Evolutionary conservation across 2,888 invertebrate species (phyloP), one percentile per base, ranked within the genome.

Genomic region (Papilio gigon): DNA sequence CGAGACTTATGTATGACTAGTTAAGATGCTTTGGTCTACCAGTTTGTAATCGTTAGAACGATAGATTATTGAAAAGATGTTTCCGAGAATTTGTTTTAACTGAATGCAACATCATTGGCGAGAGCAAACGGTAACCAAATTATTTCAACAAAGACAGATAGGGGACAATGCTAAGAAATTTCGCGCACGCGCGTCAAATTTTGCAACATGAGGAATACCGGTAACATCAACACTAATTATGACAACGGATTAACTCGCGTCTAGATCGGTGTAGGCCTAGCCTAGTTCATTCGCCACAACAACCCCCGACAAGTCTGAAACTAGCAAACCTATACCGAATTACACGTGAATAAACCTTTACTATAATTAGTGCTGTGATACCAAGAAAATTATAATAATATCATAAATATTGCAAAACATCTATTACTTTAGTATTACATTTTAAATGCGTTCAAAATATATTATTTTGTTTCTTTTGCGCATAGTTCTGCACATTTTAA

Each of bases 401-500:
- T 42, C n/a, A 20, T 8, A 20, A 44, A 44, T 9, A 1, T 22
- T 20, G 2, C 22, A 47, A 22, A 47, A 47, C 22, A 47, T 22
- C 11, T 12, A 22, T 47, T 47, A 4, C 4, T 1, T 22, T 22
- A 3, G 47, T 47, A 42, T 17, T 17, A 35, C 11, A 47, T 22
- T 22, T 22, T 47, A 12, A 47, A 47, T 22, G 12, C 12, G 22
- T 11, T 12, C 22, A 4, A 1, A 0, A 2, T 47, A 20, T 22
- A 22, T 47, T 22, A 4, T 33, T 11, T 6, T 35, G 6, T 11
- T 35, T 35, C 11, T 11, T 42, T 42, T 17, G 1, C 5, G 0
- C 50, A 27, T 50, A 27, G 27, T 50, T 50, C n/a, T 27, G 50
- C 50, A 50, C 11, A 47, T 47, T 47, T 22, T 47, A 22, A 47